These are phyloP conservation scores for Corvus hawaiiensis DNA, from an alignment of 2,113 vertebrate genomes.

Conservation along the genomic window DNA sequence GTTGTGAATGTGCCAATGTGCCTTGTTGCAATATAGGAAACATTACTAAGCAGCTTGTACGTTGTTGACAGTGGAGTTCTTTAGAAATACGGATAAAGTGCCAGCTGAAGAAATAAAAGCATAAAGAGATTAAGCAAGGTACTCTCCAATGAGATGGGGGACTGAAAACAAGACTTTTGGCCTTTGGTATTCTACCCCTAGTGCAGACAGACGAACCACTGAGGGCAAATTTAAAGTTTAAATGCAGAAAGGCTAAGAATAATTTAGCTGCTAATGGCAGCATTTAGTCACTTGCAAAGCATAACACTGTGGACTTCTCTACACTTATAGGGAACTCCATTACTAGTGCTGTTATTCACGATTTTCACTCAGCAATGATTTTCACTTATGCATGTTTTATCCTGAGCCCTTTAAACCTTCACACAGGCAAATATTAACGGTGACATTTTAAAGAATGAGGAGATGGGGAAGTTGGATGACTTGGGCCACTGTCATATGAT, in stretches of 20 bases:
- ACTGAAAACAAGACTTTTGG: not conserved
- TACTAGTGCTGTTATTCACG: not conserved
- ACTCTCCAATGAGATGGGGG: not conserved
- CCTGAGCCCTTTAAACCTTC: not conserved
- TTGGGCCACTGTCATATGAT: slow-evolving; percentile 35
- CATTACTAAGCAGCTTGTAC: not conserved
- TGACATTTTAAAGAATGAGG: not conserved
- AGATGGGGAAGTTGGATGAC: slow-evolving; percentile 9
- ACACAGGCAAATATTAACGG: not conserved
- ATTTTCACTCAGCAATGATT: not conserved
- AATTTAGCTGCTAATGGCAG: not conserved
- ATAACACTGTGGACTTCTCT: not conserved
- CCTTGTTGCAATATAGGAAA: not conserved
- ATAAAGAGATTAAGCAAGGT: not conserved
- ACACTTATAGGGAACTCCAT: not conserved
- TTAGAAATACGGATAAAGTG: not conserved
- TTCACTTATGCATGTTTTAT: not conserved
- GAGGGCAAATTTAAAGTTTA: not conserved
- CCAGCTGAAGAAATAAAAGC: not conserved
- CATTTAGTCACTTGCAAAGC: not conserved
- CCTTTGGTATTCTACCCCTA: not conserved
- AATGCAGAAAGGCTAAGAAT: not conserved
- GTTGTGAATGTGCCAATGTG: not conserved
- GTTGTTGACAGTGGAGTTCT: not conserved
- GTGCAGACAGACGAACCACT: not conserved